Evolutionary conservation across 2,888 invertebrate species (phyloP), one percentile per base, ranked within the genome.

Genomic region (Troides aeacus): DNA sequence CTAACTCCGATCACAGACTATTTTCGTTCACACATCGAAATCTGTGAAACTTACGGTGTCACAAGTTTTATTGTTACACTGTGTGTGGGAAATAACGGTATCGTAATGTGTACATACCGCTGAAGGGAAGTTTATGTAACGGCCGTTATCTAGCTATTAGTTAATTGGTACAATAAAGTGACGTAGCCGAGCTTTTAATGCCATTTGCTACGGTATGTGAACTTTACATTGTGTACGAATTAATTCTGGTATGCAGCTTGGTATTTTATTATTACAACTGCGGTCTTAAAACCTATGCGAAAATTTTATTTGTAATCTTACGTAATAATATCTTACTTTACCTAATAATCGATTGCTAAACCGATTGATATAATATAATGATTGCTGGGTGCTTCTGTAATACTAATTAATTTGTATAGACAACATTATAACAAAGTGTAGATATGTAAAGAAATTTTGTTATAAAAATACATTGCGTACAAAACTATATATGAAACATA

Each of bases 51-150:
- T 3, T 39, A 66, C 46, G 39, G 58, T 62, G 23, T 59, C 4
- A 66, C 24, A 64, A 64, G 10, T 53, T 57, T 39, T 36, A n/a
- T 0, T 56, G 12, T 58, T 57, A 65, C 65, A 71, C 50, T 63
- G 66, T 68, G 30, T 62, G 24, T 69, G 60, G 69, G 64, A 66
- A 63, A 62, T 64, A 66, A n/a, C 57, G 17, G 63, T 67, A 39
- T 65, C 67, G 63, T 57, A 67, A 64, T 63, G 30, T 23, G 65
- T 71, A 72, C 21, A 7, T 50, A 68, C 58, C 57, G 71, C 73
- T 73, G 63, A 58, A 77, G 73, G 74, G 76, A 77, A 79, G 78
- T 79, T 80, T 81, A 77, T 80, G 81, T 81, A 81, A 81, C 73
- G 74, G 68, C 71, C 74, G 68, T 78, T 82, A 79, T 81, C 80